Conservation (phyloP, 2,113 vertebrate genomes). For the Menidia beryllina region DNA sequence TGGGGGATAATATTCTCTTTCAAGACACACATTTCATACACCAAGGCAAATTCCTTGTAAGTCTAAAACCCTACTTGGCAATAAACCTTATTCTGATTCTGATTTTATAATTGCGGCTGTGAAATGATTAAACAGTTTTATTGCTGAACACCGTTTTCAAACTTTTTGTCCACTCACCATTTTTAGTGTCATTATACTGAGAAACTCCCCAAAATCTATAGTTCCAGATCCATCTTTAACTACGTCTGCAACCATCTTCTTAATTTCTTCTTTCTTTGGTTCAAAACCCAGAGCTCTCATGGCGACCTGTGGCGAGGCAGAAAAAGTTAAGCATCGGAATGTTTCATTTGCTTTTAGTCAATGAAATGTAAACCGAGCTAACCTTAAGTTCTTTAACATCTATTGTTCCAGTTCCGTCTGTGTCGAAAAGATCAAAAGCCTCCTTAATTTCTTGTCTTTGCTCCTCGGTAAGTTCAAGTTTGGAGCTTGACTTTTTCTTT, state of each 20-base stretch:
- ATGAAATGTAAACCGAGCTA: background rate
- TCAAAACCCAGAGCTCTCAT: constrained; percentile 95
- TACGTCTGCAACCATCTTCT: constrained; percentile 90
- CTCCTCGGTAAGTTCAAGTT: constrained; percentile 89
- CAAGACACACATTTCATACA: too few species aligned
- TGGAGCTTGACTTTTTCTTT: constrained; percentile 82
- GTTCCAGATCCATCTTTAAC: constrained; percentile 88
- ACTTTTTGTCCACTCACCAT: constrained; percentile 81
- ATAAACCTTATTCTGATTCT: too few species aligned
- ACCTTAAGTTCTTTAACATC: constrained; percentile 96
- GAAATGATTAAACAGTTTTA: background rate
- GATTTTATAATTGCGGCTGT: too few species aligned
- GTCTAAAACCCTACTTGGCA: too few species aligned
- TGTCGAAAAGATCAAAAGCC: constrained; percentile 93
- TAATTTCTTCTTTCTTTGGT: constrained; percentile 95
- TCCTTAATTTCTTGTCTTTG: constrained; percentile 94
- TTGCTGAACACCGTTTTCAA: too few species aligned
- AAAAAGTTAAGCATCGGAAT: background rate
- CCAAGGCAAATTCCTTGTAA: too few species aligned
- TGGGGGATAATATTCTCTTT: too few species aligned
- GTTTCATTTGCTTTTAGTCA: background rate
- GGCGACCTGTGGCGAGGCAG: constrained; percentile 84
- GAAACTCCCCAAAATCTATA: constrained; percentile 90
- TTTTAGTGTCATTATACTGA: constrained; percentile 91
- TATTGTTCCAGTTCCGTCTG: constrained; percentile 90